Evolutionary conservation across 1,140 invertebrate genomes (phyloP).

Genomic region (Macrostomum lignano): DNA sequence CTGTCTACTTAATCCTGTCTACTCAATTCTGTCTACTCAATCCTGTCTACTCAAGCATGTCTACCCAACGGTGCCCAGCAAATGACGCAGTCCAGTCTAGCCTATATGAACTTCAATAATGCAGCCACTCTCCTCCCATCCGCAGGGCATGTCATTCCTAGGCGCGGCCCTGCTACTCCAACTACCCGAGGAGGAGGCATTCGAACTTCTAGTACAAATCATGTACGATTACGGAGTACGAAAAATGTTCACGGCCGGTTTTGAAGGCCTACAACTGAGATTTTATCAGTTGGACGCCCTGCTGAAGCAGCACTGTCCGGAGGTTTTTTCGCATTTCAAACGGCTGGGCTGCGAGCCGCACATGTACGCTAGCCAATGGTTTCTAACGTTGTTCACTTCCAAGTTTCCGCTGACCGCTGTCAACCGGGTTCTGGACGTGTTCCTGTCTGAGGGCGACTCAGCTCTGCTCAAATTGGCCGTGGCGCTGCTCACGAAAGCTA

Average conservation of each 20-base stretch:
- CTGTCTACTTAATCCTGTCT: too few species aligned
- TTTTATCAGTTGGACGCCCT: constrained; percentile 82
- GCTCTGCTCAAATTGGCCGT: constrained; percentile 2
- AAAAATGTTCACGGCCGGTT: constrained; percentile 76
- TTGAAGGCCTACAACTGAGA: constrained; percentile 69
- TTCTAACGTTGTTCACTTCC: constrained; percentile 86
- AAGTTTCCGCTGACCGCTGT: constrained; percentile 88
- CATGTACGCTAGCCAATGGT: constrained; percentile 99
- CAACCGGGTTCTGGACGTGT: constrained; percentile 62
- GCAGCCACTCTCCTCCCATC: too few species aligned
- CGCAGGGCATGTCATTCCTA: too few species aligned
- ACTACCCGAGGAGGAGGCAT: constrained; percentile 78
- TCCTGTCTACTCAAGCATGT: too few species aligned
- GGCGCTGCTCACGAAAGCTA: constrained; percentile 33
- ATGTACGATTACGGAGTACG: constrained; percentile 85
- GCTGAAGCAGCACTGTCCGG: constrained; percentile 62
- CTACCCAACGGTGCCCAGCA: too few species aligned
- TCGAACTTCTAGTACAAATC: constrained; percentile 70
- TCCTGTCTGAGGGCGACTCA: constrained; percentile 4
- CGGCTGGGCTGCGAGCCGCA: constrained; percentile 74
- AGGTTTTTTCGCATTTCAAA: constrained; percentile 60
- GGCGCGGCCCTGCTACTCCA: too few species aligned
- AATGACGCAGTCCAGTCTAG: too few species aligned
- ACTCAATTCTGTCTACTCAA: too few species aligned
- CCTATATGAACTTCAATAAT: too few species aligned